A percentile compares a stretch with the other conserved stretches of the same genome.
Conservation (phyloP, 2,888 invertebrate genomes). For the Tenthredo notha region DNA sequence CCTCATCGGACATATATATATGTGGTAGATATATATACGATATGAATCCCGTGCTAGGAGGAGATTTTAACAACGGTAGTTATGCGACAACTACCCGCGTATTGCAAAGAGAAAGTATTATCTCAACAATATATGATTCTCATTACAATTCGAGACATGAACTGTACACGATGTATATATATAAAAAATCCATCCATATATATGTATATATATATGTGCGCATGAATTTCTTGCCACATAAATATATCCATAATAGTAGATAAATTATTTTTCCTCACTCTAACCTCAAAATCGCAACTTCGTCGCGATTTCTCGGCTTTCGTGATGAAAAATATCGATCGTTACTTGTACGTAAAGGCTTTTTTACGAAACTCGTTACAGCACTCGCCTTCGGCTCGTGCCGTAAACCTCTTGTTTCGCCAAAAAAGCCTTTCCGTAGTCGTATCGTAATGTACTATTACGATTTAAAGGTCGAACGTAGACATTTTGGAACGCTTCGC, state of each 20-base stretch:
- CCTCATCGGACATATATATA: neutral
- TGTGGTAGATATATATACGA: neutral
- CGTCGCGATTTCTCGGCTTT: too few species aligned
- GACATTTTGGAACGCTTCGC: constrained; percentile 38
- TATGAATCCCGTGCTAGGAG: constrained; percentile 23
- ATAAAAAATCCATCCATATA: neutral
- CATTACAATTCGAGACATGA: constrained; percentile 53
- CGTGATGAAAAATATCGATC: too few species aligned
- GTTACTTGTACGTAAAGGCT: too few species aligned
- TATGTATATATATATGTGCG: neutral
- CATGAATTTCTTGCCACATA: constrained; percentile 11
- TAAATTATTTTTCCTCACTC: constrained; percentile 50
- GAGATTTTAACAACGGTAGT: constrained; percentile 50
- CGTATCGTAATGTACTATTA: too few species aligned
- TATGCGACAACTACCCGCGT: constrained; percentile 29
- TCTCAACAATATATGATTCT: constrained; percentile 50
- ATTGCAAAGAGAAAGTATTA: constrained; percentile 52
- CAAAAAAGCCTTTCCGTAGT: too few species aligned
- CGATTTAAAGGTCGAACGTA: constrained; percentile 41
- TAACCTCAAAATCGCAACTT: too few species aligned
- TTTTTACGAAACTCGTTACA: too few species aligned
- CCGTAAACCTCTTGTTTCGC: too few species aligned
- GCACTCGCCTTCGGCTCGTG: too few species aligned
- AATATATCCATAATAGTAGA: constrained; percentile 29
- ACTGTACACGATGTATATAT: constrained; percentile 33